phyloP scores from a whole-genome alignment of 2,888 invertebrate genomes.

The Brenthis daphne region DNA sequence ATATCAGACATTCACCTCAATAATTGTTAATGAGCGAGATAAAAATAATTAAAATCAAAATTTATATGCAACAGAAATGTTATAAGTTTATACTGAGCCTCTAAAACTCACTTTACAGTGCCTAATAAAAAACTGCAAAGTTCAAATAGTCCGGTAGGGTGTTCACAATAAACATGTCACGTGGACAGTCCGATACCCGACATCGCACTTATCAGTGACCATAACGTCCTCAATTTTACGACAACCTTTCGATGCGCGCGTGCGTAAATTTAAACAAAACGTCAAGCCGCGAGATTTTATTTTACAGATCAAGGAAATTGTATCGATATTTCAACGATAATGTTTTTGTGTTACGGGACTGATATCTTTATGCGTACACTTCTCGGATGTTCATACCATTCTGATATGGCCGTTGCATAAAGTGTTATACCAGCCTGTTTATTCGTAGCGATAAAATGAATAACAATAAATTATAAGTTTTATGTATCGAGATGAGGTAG shows the following conservation, averaged over 20 bases:
- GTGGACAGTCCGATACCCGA: constrained; percentile 70
- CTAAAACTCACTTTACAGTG: constrained; percentile 33
- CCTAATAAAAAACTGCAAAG: constrained; percentile 56
- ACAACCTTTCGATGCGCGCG: constrained; percentile 67
- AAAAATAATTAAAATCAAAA: constrained; percentile 18
- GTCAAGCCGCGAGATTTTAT: constrained; percentile 75
- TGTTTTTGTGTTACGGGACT: constrained; percentile 69
- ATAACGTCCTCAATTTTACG: constrained; percentile 80
- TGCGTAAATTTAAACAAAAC: constrained; percentile 75
- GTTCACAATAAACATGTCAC: constrained; percentile 78
- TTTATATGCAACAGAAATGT: constrained; percentile 13
- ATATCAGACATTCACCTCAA: neutral
- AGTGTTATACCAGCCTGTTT: constrained; percentile 44
- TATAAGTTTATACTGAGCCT: constrained; percentile 25
- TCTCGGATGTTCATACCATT: constrained; percentile 65
- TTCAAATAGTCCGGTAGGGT: constrained; percentile 68
- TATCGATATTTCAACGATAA: constrained; percentile 79
- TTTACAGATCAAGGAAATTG: constrained; percentile 79
- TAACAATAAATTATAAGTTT: constrained; percentile 46
- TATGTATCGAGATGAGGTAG: constrained; percentile 41
- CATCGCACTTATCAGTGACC: constrained; percentile 76
- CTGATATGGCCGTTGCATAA: constrained; percentile 48
- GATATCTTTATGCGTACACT: constrained; percentile 69
- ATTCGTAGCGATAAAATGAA: constrained; percentile 47
- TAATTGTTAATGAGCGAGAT: neutral